Base-by-base conservation (phyloP, 2,113 vertebrate species). In the Apistogramma diplotaenia region DNA sequence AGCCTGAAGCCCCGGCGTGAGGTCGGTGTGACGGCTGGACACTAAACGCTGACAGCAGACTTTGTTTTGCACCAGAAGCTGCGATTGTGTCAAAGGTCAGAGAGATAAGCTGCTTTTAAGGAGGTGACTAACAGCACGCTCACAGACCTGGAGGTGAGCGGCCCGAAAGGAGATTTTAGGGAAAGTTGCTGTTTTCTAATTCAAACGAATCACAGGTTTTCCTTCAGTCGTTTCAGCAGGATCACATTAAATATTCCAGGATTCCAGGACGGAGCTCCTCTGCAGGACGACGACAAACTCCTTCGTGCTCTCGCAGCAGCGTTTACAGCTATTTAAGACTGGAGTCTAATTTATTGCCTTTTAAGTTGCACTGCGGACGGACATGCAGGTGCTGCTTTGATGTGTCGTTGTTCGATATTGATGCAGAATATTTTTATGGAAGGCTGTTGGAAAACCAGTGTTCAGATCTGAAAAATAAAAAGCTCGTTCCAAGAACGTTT, bases 341-440 rank as follows among this genome's bases (percentile, higher is more conserved):
- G 16, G 8, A 78, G 12, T 89, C 43, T 89, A 81, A 89, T 87
- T 89, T 91, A 87, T 87, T 83, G 82, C 83, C 82, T 91, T 91
- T 88, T 74, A 82, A 65, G 55, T 82, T 88, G 71, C 70, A 80
- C 65, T 79, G 78, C 58, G 59, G 9, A 23, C 58, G 49, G 72
- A 78, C 49, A 43, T 27, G n/a, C 60, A 8, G 56, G 79, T 65
- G 76, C 72, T 84, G 83, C 81, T 85, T 87, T 43, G 43, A 35
- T n/a, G 80, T 80, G 72, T 85, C 72, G 33, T 59, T 29, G 73
- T 79, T 70, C 9, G 8, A n/a, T 55, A 37, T 79, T 31, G 33
- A 81, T 74, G 77, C 80, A 90, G 62, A 79, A n/a, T 80, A 65
- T 79, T 91, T 89, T 83, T 85, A 78, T 33, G n/a, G 7, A 51